phyloP scores from a whole-genome alignment of 2,888 invertebrate genomes.

The Chloroclysta siterata region DNA sequence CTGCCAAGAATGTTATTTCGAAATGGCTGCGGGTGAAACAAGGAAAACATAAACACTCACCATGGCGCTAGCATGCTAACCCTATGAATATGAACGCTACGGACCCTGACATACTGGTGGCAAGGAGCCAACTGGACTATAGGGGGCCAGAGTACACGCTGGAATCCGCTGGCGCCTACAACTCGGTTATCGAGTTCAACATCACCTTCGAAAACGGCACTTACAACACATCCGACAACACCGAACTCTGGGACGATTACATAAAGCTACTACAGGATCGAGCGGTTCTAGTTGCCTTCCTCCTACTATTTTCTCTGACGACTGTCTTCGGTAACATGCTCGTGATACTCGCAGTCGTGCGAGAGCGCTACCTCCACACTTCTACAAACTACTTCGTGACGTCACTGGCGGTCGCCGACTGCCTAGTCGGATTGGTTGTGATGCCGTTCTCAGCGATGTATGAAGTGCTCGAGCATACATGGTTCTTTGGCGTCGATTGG shows the following conservation, averaged over 20 bases:
- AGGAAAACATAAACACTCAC: constrained; percentile 78
- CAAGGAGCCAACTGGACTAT: constrained; percentile 75
- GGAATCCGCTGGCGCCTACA: constrained; percentile 58
- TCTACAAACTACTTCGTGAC: constrained; percentile 99
- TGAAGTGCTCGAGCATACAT: constrained; percentile 94
- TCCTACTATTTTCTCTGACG: constrained; percentile 94
- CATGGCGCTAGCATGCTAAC: constrained; percentile 77
- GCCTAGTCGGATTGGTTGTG: constrained; percentile 97
- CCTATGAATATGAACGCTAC: constrained; percentile 77
- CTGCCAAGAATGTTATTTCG: constrained; percentile 80
- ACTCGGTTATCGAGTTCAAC: constrained; percentile 67
- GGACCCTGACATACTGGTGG: constrained; percentile 70
- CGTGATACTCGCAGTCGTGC: constrained; percentile 96
- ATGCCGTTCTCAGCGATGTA: constrained; percentile 98
- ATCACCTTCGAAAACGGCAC: constrained; percentile 63
- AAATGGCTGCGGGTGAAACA: constrained; percentile 81
- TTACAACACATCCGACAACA: constrained; percentile 62
- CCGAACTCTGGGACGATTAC: constrained; percentile 77
- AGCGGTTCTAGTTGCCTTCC: constrained; percentile 90
- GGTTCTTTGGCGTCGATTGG: constrained; percentile 98
- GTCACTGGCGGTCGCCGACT: constrained; percentile 98
- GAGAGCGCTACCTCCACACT: constrained; percentile 97
- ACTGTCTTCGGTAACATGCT: constrained; percentile 98
- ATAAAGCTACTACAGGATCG: constrained; percentile 86
- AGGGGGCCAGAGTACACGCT: constrained; percentile 68